Evolutionary conservation across 2,113 vertebrate genomes (phyloP).

Genomic region (Prietella phreatophila): DNA sequence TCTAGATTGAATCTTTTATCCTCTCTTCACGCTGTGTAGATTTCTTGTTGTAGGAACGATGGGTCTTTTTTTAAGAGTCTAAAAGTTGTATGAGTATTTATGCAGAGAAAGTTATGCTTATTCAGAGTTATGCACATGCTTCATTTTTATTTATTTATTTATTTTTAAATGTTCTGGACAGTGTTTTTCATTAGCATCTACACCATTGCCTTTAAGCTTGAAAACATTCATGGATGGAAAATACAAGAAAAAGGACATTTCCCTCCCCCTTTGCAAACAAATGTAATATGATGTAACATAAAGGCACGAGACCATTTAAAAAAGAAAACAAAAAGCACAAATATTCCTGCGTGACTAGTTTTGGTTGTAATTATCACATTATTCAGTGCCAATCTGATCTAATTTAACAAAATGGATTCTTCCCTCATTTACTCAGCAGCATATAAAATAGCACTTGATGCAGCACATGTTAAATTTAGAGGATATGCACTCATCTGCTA

Average conservation of each 20-base stretch:
- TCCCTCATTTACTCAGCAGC: background rate
- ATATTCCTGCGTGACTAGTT: background rate
- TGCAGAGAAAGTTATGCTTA: background rate
- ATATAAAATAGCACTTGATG: constrained; percentile 1
- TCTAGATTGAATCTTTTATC: background rate
- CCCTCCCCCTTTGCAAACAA: background rate
- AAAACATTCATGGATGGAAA: background rate
- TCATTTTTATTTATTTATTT: background rate
- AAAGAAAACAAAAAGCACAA: background rate
- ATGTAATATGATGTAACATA: background rate
- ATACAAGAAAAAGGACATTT: too few relatives aligned
- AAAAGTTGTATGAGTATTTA: background rate
- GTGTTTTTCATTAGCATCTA: background rate
- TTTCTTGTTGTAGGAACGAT: background rate
- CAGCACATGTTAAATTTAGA: background rate
- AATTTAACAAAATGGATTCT: background rate
- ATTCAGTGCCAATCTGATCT: background rate
- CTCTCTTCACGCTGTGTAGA: background rate
- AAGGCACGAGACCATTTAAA: background rate
- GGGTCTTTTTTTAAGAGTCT: background rate
- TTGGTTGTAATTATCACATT: background rate
- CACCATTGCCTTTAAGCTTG: background rate
- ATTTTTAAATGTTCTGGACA: background rate
- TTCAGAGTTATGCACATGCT: background rate
- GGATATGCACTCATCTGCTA: background rate